Evolutionary conservation across 2,113 vertebrate genomes (phyloP), one percentile per base, ranked within the genome.

Genomic region (Alethe castanea): DNA sequence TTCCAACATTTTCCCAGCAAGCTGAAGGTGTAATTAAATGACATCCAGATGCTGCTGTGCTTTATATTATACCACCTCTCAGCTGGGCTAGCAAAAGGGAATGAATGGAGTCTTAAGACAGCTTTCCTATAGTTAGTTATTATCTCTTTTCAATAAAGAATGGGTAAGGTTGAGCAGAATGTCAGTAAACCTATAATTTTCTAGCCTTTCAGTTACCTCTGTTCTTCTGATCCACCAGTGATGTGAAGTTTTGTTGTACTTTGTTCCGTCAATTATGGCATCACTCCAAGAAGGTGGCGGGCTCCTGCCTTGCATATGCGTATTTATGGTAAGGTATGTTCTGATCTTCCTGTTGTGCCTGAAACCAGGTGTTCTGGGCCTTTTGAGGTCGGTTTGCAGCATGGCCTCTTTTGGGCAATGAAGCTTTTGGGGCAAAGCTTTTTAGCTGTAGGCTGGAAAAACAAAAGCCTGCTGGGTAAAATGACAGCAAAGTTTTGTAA

Each of bases 141-240:
- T 94, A 96, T 94, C 94, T 95, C 94, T 90, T 96, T 96, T 91
- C 92, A 82, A 24, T 92, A 96, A 97, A 97, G 95, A 94, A 94
- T 65, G 83, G 67, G 82, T 97, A 90, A 84, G 92, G 92, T 92
- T 94, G 92, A 97, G 84, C 79, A 94, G 69, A 85, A 73, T 89
- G 88, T 93, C 95, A 97, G 96, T 33, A 95, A 96, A 94, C 94
- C 96, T 96, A 82, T 95, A 87, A 95, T 97, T 97, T 94, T 92
- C 96, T 93, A 89, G 93, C 78, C 93, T 96, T 92, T 96, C 38
- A 95, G 95, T 89, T 96, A 86, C 81, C 71, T 84, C 81, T 73
- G 81, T 94, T 92, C 91, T 77, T 65, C 54, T 89, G 81, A 97
- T 91, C 92, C 83, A 93, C 60, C 45, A 45, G 74, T 86, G 88